These are phyloP conservation scores for Drosophila dives DNA, from an alignment of 2,888 invertebrate species.

Conservation along the genomic window DNA sequence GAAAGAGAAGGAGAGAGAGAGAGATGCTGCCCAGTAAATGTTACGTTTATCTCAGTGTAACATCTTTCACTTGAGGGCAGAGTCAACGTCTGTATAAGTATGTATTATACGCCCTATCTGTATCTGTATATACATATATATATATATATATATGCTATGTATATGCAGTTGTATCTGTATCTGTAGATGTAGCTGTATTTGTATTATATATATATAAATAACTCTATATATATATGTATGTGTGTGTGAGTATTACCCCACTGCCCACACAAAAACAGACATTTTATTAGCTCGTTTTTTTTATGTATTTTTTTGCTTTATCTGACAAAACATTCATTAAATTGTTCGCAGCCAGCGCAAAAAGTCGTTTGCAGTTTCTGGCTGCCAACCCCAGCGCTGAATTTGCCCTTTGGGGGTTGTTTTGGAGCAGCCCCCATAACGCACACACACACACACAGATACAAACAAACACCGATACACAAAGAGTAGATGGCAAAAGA, in stretches of 20 bases:
- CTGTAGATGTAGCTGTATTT: slow-evolving; percentile 29
- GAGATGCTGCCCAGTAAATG: slow-evolving; percentile 53
- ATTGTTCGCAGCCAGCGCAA: slow-evolving; percentile 64
- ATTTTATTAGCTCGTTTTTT: slow-evolving; percentile 64
- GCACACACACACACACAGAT: slow-evolving; percentile 30
- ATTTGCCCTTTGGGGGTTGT: slow-evolving; percentile 72
- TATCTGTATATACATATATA: slow-evolving; percentile 25
- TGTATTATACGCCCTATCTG: slow-evolving; percentile 14
- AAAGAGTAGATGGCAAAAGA: slow-evolving; percentile 74
- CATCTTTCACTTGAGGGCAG: slow-evolving; percentile 71
- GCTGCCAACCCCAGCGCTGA: slow-evolving; percentile 58
- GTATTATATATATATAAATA: slow-evolving; percentile 28
- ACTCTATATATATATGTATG: slow-evolving; percentile 8
- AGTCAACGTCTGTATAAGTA: slow-evolving; percentile 26
- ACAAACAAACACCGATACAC: slow-evolving; percentile 26
- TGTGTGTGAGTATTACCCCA: slow-evolving; percentile 34
- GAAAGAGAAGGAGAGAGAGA: slow-evolving; percentile 7
- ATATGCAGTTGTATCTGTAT: slow-evolving; percentile 1
- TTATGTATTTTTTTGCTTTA: slow-evolving; percentile 44
- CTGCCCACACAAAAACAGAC: slow-evolving; percentile 49
- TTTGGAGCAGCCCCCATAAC: slow-evolving; percentile 63
- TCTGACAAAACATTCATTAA: slow-evolving; percentile 81
- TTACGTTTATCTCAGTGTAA: slow-evolving; percentile 76
- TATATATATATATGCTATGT: slow-evolving; percentile 19
- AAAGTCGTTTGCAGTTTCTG: slow-evolving; percentile 46